Conservation (phyloP, 2,797 vertebrate genomes). For the Balearica regulorum region DNA sequence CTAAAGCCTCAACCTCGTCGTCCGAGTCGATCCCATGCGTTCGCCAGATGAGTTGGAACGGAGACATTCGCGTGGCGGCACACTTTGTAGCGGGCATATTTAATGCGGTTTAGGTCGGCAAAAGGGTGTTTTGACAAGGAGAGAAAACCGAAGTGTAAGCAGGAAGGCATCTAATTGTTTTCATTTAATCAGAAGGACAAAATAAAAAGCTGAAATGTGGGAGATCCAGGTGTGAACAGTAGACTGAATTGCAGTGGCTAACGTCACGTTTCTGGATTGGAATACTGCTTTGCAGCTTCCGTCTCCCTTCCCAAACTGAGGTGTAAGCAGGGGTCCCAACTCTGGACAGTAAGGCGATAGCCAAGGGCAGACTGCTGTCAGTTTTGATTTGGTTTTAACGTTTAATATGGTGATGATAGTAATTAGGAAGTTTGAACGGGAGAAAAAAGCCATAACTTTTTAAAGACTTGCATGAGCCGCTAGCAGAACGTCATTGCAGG, state of each 20-base stretch:
- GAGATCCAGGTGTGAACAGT: neutral
- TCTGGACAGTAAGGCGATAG: neutral
- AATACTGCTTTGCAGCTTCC: neutral
- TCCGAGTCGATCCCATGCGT: conserved; percentile 25
- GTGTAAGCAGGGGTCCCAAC: neutral
- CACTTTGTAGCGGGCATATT: rapidly evolving
- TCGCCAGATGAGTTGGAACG: conserved; percentile 45
- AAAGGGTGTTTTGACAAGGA: neutral
- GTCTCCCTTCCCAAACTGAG: neutral
- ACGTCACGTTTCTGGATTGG: rapidly evolving
- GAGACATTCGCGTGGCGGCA: neutral
- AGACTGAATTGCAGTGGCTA: neutral
- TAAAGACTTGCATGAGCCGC: neutral
- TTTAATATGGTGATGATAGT: neutral
- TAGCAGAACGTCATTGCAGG: rapidly evolving
- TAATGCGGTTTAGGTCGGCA: neutral
- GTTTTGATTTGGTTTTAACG: neutral
- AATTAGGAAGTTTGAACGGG: neutral
- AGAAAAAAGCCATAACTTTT: neutral
- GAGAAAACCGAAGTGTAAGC: neutral
- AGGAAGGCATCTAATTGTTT: neutral
- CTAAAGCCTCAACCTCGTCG: neutral
- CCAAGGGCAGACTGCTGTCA: neutral
- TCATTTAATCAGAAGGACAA: neutral
- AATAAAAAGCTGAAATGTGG: neutral